A percentile compares a stretch with the other conserved stretches of the same genome.
These are phyloP conservation scores for Clarias batrachus DNA, from an alignment of 2,113 vertebrate species.

Conservation along the genomic window DNA sequence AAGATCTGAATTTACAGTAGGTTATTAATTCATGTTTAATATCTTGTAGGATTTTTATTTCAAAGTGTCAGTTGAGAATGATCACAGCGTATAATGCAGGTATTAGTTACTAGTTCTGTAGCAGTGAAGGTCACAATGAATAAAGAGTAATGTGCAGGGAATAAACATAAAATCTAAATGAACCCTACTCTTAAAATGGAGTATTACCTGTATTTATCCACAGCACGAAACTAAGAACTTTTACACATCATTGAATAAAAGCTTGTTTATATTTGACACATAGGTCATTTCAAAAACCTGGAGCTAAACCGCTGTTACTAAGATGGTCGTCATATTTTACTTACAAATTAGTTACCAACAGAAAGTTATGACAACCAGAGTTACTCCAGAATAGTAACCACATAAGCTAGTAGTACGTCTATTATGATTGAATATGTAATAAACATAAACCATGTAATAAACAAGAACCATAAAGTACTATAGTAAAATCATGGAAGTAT, in stretches of 20 bases:
- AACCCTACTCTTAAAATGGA: not conserved
- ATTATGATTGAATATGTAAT: not conserved
- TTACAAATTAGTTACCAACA: not conserved
- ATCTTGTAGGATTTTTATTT: not conserved
- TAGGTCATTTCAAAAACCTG: not conserved
- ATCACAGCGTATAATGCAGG: not conserved
- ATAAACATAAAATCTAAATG: not conserved
- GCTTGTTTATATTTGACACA: not conserved
- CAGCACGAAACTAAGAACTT: not conserved
- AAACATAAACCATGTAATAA: slow-evolving; percentile 5
- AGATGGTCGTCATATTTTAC: not conserved
- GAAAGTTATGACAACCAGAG: not conserved
- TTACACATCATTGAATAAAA: not conserved
- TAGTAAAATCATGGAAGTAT: not conserved
- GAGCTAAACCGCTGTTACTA: not conserved
- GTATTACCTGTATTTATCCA: not conserved
- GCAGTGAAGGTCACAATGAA: not conserved
- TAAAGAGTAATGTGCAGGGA: not conserved
- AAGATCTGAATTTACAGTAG: not conserved
- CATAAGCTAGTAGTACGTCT: not conserved
- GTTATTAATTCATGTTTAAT: not conserved
- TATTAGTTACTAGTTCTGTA: not conserved
- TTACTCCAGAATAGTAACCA: not conserved
- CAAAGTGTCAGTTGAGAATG: not conserved
- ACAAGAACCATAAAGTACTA: not conserved